Evolutionary conservation across 2,797 vertebrate species (phyloP).

Genomic region (Mastacembelus armatus): DNA sequence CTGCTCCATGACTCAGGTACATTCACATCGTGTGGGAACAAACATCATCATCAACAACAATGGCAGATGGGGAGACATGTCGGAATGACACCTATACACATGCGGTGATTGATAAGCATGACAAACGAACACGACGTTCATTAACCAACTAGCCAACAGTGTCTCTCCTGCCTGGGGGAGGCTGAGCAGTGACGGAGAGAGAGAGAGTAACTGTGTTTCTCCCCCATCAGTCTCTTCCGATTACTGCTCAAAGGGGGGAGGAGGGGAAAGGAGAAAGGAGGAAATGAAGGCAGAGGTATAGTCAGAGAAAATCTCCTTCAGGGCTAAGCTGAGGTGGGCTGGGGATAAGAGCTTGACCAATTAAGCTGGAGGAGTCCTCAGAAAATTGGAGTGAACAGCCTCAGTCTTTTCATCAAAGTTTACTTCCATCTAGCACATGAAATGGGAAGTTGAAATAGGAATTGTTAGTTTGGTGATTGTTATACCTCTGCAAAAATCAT

Average conservation of each 20-base stretch:
- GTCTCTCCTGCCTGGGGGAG: constrained; percentile 59
- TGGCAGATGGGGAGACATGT: constrained; percentile 73
- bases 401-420: constrained; percentile 72
- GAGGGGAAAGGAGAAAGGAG: constrained; percentile 19
- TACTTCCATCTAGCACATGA: constrained; percentile 64
- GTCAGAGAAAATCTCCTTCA: constrained; percentile 70
- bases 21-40: constrained; percentile 65
- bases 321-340: constrained; percentile 77
- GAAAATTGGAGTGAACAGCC: constrained; percentile 75
- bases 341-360: constrained; percentile 80
- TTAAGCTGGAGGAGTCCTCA: constrained; percentile 77
- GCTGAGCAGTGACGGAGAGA: constrained; percentile 48
- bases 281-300: constrained; percentile 72
- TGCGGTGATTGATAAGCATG: constrained; percentile 83
- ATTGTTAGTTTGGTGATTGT: constrained; percentile 56
- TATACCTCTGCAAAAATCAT: constrained; percentile 56
- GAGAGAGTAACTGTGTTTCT: constrained; percentile 51
- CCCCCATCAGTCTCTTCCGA: constrained; percentile 72
- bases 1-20: constrained; percentile 72
- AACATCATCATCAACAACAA: constrained; percentile 75
- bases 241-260: constrained; percentile 49
- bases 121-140: constrained; percentile 81
- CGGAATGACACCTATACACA: constrained; percentile 77
- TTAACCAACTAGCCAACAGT: constrained; percentile 76
- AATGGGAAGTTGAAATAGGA: constrained; percentile 65